phyloP scores from a whole-genome alignment of 1,140 invertebrate species.

The Lepidurus arcticus region DNA sequence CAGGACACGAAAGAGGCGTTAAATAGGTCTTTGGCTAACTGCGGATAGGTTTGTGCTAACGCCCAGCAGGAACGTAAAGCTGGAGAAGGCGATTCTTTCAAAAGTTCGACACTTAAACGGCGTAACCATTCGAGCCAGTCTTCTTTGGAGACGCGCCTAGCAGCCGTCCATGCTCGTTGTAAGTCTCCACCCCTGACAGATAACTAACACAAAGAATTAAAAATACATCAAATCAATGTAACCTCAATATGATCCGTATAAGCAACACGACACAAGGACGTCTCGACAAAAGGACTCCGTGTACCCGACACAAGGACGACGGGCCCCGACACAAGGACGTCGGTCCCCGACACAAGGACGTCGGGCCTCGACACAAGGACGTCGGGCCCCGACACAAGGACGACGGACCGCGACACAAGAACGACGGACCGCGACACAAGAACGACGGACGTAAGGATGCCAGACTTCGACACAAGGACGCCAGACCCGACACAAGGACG shows the following conservation, averaged over 20 bases:
- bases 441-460: no score
- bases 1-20: conserved; percentile 98
- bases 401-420: no score
- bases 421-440: no score
- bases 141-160: conserved; percentile 85
- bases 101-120: conserved; percentile 80
- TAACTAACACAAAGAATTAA: conserved; percentile 45
- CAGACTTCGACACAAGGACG: no score
- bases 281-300: no score
- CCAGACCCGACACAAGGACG: no score
- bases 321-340: no score
- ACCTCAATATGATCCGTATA: no score
- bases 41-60: conserved; percentile 88
- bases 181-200: conserved; percentile 76
- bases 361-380: no score
- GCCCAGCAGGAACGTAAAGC: conserved; percentile 84
- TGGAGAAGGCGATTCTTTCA: conserved; percentile 93
- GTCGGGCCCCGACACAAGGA: not conserved
- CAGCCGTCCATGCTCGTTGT: conserved; percentile 83
- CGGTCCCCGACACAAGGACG: no score
- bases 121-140: conserved; percentile 98
- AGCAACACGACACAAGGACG: no score
- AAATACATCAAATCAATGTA: not conserved
- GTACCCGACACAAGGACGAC: not conserved
- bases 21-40: conserved; percentile 89